Percentiles rank a stretch among this genome's conserved stretches.
Conservation (phyloP, 2,797 vertebrate species). For the Lacerta agilis region DNA sequence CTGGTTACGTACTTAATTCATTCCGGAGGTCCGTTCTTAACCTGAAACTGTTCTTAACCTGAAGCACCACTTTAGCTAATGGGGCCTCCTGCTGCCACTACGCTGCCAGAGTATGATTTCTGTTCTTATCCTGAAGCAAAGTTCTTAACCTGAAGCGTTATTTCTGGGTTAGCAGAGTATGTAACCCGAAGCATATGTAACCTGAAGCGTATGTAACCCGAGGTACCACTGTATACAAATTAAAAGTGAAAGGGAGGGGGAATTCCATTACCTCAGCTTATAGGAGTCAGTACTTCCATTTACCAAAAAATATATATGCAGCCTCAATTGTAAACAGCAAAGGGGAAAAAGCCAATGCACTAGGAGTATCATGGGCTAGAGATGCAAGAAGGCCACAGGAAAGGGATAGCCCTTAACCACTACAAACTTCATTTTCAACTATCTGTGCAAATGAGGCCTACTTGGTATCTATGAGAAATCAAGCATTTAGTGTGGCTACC, state of each 20-base stretch:
- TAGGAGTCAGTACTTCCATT: not conserved
- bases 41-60: too few relatives aligned
- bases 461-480: not conserved
- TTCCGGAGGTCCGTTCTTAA: too few relatives aligned
- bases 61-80: too few relatives aligned
- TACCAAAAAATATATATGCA: not conserved
- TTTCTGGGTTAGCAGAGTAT: too few relatives aligned
- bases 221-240: not conserved
- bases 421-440: conserved; percentile 3
- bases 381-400: not conserved
- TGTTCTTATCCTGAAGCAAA: too few relatives aligned
- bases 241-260: not conserved
- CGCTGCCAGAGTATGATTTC: too few relatives aligned
- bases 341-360: not conserved
- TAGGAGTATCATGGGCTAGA: not conserved
- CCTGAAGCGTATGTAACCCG: too few relatives aligned
- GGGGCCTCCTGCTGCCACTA: too few relatives aligned
- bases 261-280: not conserved
- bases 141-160: too few relatives aligned
- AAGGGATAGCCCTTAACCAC: not conserved
- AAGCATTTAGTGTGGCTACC: too few relatives aligned
- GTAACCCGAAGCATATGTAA: too few relatives aligned
- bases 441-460: not conserved
- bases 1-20: too few relatives aligned
- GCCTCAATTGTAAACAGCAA: not conserved